phyloP scores from a whole-genome alignment of 2,888 invertebrate species.

The Frankliniella intonsa region DNA sequence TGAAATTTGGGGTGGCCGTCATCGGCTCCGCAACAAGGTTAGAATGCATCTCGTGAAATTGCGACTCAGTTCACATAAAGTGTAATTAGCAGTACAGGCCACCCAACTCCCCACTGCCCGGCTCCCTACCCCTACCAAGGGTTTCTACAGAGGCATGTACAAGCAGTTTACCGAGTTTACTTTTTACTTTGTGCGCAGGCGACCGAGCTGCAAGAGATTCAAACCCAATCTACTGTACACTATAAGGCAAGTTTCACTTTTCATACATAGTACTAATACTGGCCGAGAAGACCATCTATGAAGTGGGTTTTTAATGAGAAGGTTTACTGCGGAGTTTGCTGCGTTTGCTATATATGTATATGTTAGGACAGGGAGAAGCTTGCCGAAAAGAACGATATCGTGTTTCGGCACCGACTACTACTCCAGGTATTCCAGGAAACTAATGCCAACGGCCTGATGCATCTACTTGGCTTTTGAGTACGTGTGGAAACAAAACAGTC shows the following conservation, averaged over 20 bases:
- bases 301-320: no score
- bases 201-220: neutral
- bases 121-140: neutral
- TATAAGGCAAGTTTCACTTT: neutral
- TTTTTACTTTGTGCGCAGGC: neutral
- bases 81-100: neutral
- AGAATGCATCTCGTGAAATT: neutral
- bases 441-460: no score
- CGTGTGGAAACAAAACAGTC: neutral
- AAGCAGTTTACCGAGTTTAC: neutral
- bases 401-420: no score
- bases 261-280: no score
- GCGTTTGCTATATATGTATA: neutral
- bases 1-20: no score
- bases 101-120: neutral
- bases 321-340: no score
- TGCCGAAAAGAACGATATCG: neutral
- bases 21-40: neutral
- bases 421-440: no score
- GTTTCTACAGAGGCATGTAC: neutral
- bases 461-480: no score
- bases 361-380: slow-evolving; percentile 9
- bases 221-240: neutral
- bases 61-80: neutral
- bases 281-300: no score